These are phyloP conservation scores for Zoanthus solanderi DNA, from an alignment of 92 coral and sea anemone genomes.

Conservation along the genomic window DNA sequence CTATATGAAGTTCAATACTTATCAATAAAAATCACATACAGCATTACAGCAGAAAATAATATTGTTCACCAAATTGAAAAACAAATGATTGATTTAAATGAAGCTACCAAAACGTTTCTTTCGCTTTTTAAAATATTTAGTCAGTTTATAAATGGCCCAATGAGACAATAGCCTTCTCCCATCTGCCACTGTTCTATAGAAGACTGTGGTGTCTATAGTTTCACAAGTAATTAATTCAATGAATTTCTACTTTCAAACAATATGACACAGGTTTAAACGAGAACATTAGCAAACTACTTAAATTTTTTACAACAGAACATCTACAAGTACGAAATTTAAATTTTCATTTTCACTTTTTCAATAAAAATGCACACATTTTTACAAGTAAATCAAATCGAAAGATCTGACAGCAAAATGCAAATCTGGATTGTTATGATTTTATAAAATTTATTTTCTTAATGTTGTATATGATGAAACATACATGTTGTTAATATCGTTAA, in stretches of 20 bases:
- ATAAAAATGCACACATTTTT: too few species aligned
- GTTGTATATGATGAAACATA: too few species aligned
- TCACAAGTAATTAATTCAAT: constrained; percentile 1
- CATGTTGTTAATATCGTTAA: too few species aligned
- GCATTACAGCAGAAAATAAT: not conserved
- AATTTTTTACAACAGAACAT: not conserved
- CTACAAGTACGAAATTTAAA: not conserved
- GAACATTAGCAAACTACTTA: not conserved
- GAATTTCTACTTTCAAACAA: not conserved
- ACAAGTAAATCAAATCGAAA: not conserved
- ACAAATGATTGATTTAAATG: not conserved
- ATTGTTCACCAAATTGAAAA: not conserved
- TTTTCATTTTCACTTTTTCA: not conserved
- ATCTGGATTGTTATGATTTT: too few species aligned
- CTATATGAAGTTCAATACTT: not conserved
- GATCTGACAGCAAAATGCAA: too few species aligned
- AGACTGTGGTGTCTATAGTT: not conserved
- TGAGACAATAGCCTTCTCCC: too few species aligned
- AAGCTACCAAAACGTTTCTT: not conserved
- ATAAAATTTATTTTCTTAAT: too few species aligned
- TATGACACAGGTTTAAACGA: not conserved
- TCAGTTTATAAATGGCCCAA: not conserved
- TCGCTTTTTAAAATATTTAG: not conserved
- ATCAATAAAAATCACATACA: too few species aligned
- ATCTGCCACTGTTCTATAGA: not conserved